phyloP scores from a whole-genome alignment of 2,888 invertebrate species.

The Pherbina coryleti region DNA sequence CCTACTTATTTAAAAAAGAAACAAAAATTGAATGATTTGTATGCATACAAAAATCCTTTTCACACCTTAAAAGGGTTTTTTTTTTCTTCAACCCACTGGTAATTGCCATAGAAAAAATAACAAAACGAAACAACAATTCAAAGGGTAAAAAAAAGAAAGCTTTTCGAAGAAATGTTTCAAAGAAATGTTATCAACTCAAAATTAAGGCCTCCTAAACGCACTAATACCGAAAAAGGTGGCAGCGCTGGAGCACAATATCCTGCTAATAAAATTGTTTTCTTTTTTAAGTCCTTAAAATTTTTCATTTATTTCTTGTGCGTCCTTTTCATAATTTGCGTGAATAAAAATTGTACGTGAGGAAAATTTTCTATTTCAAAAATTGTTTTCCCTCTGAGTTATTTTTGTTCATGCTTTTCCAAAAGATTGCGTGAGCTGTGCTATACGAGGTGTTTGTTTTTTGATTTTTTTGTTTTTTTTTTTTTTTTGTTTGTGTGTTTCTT shows the following conservation, averaged over 20 bases:
- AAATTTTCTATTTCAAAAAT: slow-evolving; percentile 10
- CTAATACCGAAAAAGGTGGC: too few species aligned
- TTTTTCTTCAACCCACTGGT: background rate
- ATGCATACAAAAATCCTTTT: background rate
- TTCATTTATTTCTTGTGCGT: background rate
- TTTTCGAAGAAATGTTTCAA: background rate
- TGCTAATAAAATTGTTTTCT: background rate
- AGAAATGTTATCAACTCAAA: slow-evolving; percentile 10
- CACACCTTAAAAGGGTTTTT: background rate
- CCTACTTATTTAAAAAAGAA: background rate
- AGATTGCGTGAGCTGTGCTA: background rate
- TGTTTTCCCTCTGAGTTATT: background rate
- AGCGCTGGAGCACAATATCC: background rate
- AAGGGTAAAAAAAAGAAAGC: background rate
- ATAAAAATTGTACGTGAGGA: slow-evolving; percentile 1
- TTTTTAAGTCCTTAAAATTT: background rate
- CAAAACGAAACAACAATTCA: background rate
- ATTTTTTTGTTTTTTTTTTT: slow-evolving; percentile 15
- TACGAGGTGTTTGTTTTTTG: background rate
- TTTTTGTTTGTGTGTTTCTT: background rate
- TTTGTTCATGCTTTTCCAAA: background rate
- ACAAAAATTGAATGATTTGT: background rate
- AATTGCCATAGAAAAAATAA: background rate
- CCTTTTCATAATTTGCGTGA: slow-evolving; percentile 25
- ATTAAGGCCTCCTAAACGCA: background rate